These are phyloP conservation scores for Herpailurus yagouaroundi DNA, from an alignment of 2,113 vertebrate species.

Conservation along the genomic window DNA sequence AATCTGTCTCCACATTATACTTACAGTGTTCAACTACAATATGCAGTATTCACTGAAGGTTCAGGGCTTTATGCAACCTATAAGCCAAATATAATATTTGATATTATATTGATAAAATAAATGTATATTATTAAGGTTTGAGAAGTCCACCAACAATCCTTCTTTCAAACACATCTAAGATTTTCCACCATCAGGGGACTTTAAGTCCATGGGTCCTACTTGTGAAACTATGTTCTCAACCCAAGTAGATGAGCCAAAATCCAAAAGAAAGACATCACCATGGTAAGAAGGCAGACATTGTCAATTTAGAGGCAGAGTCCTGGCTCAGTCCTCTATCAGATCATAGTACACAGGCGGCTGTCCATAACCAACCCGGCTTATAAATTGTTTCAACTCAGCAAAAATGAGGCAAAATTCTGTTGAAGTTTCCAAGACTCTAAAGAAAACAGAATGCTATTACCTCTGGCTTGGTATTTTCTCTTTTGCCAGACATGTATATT, in stretches of 20 bases:
- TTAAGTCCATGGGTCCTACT: background rate
- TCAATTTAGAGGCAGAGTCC: background rate
- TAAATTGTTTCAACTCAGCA: background rate
- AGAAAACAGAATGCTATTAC: background rate
- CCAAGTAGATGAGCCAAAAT: background rate
- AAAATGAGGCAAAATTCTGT: constrained; percentile 18
- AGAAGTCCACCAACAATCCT: constrained; percentile 39
- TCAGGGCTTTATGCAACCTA: background rate
- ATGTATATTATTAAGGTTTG: background rate
- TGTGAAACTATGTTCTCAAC: constrained; percentile 13
- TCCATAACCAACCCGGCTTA: background rate
- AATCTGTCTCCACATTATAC: background rate
- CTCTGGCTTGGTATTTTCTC: background rate
- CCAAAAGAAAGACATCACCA: background rate
- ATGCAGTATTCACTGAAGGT: background rate
- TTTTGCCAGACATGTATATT: background rate
- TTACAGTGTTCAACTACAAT: background rate
- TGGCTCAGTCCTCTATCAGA: background rate
- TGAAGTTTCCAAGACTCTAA: background rate
- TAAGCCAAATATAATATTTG: background rate
- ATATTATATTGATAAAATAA: constrained; percentile 38
- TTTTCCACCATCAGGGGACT: constrained; percentile 22
- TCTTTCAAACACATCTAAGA: background rate
- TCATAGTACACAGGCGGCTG: background rate
- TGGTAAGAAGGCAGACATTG: background rate